Base-by-base conservation (phyloP, 2,888 invertebrate species). In the Sipha maydis region DNA sequence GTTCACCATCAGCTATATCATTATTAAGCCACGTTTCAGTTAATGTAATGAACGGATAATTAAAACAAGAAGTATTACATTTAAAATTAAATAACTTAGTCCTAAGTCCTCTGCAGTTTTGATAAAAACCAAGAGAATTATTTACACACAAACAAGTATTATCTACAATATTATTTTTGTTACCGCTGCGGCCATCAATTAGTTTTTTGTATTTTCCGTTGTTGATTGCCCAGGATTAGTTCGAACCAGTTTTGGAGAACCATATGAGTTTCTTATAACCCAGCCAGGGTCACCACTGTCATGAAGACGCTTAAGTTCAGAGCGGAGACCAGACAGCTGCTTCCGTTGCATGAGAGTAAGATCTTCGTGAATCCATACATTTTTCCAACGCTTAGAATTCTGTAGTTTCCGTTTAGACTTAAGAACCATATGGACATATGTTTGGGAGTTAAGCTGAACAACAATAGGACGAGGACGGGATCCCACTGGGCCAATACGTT, bases 381-480 rank as follows among this genome's bases (percentile, higher is more conserved):
- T 67, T 25, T 41, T 38, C 25, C 67, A 80, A 1, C 8, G 25
- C 4, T 61, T 19, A 5, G 25, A n/a, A 38, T 80, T 67, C 28
- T 38, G 38, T 1, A 67, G 25, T 38, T 67, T 80, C 2, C n/a
- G n/a, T 38, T 80, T 80, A 3, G 34, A 34, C 3, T 61, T 61
- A 4, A 80, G 14, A 25, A 80, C 25, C 19, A 38, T 19, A 7
- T 21, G 3, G 4, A 21, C 2, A 19, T 89, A 96, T 96, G 89
- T 97, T 97, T 0, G 95, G 41, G 41, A 41, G 41, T 41, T 41
- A 8, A 41, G 11, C 41, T 41, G 41, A 41, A 41, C 41, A 41
- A 41, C 41, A 41, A 41, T 41, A 41, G 41, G 41, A 41, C 8
- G 8, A 41, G 41, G 41, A 9, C 41, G 41, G 41, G 41, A 41